A percentile compares a stretch with the other conserved stretches of the same genome.
Evolutionary conservation across 1,140 invertebrate species (phyloP).

Genomic region (Scaptomyza pallida): DNA sequence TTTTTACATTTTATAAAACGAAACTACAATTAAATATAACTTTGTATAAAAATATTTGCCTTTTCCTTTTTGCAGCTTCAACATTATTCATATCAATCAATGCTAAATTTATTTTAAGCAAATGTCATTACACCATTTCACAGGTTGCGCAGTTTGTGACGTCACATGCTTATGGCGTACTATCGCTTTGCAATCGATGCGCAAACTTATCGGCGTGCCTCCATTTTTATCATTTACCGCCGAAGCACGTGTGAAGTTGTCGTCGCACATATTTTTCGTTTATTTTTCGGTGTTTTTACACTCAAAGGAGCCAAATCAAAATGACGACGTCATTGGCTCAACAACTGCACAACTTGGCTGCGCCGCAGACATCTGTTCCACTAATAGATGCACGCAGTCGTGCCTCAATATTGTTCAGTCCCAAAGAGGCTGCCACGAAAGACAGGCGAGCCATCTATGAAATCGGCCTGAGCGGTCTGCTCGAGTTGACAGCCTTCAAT

Average conservation of each 20-base stretch:
- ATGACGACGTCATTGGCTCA: slow-evolving; percentile 90
- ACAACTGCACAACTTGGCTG: slow-evolving; percentile 91
- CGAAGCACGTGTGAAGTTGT: slow-evolving; percentile 33
- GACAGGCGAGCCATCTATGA: slow-evolving; percentile 93
- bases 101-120: not conserved
- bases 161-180: not conserved
- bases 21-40: slow-evolving; percentile 30
- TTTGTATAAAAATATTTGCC: slow-evolving; percentile 3
- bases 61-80: not conserved
- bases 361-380: slow-evolving; percentile 90
- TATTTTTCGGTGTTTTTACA: slow-evolving; percentile 12
- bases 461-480: slow-evolving; percentile 92
- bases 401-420: slow-evolving; percentile 93
- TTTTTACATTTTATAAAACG: slow-evolving; percentile 37
- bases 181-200: slow-evolving; percentile 17
- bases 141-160: slow-evolving; percentile 5
- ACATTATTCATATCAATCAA: no score
- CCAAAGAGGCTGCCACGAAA: slow-evolving; percentile 93
- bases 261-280: slow-evolving; percentile 3
- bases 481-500: slow-evolving; percentile 91
- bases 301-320: slow-evolving; percentile 28
- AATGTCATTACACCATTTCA: not conserved
- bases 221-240: slow-evolving; percentile 4
- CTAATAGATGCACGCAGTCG: slow-evolving; percentile 89
- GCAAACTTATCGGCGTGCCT: slow-evolving; percentile 12